Evolutionary conservation across 2,113 vertebrate species (phyloP).

Genomic region (Dicrurus megarhynchus): DNA sequence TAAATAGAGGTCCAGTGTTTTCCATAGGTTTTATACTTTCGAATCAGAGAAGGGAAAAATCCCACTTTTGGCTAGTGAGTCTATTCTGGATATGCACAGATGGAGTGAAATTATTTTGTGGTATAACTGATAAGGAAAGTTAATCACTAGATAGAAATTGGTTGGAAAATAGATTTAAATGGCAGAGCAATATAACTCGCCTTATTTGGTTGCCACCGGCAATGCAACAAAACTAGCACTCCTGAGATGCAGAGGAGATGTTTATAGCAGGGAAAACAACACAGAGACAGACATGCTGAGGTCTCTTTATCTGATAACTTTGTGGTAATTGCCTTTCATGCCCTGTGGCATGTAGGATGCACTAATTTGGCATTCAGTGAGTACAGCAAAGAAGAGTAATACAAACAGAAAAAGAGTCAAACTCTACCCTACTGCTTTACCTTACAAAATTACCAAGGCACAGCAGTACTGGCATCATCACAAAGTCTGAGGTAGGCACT

Average conservation of each 20-base stretch:
- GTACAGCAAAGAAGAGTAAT: slow-evolving; percentile 1
- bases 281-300: slow-evolving; percentile 44
- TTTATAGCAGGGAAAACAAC: slow-evolving; percentile 53
- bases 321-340: slow-evolving; percentile 60
- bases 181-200: slow-evolving; percentile 25
- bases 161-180: slow-evolving; percentile 62
- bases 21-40: not conserved
- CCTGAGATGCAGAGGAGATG: slow-evolving; percentile 39
- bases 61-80: not conserved
- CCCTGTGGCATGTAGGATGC: slow-evolving; percentile 44
- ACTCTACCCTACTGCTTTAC: not conserved
- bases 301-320: slow-evolving; percentile 63
- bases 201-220: slow-evolving; percentile 33
- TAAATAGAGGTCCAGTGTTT: not conserved
- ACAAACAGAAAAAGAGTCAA: slow-evolving; percentile 34
- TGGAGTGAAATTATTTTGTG: slow-evolving; percentile 38
- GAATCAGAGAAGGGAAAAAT: not conserved
- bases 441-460: not conserved
- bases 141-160: slow-evolving; percentile 54
- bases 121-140: slow-evolving; percentile 37
- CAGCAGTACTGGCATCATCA: not conserved
- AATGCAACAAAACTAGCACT: slow-evolving; percentile 41
- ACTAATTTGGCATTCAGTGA: slow-evolving; percentile 56
- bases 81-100: slow-evolving; percentile 22
- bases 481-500: not conserved